Conservation (phyloP, 2,797 vertebrate genomes). For the Poeciliopsis gracilis region DNA sequence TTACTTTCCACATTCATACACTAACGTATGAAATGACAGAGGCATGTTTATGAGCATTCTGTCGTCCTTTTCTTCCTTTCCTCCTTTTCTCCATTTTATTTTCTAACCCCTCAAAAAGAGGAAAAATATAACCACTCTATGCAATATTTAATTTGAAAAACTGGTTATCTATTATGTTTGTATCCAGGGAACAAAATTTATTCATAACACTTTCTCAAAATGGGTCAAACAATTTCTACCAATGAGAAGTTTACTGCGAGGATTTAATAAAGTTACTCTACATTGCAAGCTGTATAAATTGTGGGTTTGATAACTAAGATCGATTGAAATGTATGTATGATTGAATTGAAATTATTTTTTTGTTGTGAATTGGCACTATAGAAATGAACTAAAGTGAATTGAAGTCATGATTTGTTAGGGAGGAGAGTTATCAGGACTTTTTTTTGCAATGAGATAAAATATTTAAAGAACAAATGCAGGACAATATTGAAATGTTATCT, state of each 20-base stretch:
- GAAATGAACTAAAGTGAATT: no score
- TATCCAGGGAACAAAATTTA: neutral
- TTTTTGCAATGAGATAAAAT: constrained; percentile 19
- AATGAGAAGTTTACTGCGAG: neutral
- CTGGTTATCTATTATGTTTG: neutral
- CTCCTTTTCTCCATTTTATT: neutral
- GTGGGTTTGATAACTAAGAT: neutral
- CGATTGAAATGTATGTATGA: no score
- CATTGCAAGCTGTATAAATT: neutral
- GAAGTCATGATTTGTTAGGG: neutral
- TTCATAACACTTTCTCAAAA: neutral
- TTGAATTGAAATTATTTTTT: no score
- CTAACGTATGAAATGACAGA: neutral
- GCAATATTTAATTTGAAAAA: neutral
- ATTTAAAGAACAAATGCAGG: constrained; percentile 25
- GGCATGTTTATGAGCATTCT: neutral
- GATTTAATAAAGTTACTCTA: neutral
- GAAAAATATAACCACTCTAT: neutral
- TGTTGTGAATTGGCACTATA: no score
- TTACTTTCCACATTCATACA: neutral
- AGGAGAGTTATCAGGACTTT: neutral
- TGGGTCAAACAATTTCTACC: neutral
- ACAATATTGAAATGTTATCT: constrained; percentile 20
- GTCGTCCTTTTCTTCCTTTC: neutral
- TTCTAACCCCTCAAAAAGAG: neutral